Evolutionary conservation across 1,140 invertebrate species (phyloP).

Genomic region (Magallana angulata): DNA sequence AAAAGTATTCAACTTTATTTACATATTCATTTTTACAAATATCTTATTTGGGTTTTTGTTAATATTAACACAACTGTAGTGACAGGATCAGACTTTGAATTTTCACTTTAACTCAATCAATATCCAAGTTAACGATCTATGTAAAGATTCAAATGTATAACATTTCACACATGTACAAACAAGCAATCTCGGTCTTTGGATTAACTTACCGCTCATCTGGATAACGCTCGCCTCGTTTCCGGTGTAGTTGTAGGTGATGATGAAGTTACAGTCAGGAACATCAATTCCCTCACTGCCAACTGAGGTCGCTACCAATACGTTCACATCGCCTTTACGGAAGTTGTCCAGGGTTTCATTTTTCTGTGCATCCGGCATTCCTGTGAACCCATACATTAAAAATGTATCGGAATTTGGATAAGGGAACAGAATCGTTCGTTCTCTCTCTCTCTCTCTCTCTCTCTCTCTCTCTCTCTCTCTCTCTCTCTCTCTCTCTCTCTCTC

Average conservation of each 20-base stretch:
- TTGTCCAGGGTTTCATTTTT: too few relatives aligned
- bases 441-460: too few relatives aligned
- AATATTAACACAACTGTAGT: neutral
- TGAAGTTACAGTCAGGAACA: constrained; percentile 77
- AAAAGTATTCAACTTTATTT: too few relatives aligned
- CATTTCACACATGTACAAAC: too few relatives aligned
- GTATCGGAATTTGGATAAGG: neutral
- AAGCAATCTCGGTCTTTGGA: neutral
- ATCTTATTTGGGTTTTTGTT: too few relatives aligned
- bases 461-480: neutral
- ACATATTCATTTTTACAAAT: neutral
- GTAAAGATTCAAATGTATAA: too few relatives aligned
- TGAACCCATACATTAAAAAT: neutral
- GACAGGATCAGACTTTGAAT: neutral
- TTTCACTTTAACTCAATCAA: too few relatives aligned
- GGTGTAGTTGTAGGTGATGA: constrained; percentile 78
- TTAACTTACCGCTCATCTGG: constrained; percentile 74
- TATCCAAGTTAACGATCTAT: too few relatives aligned
- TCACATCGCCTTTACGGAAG: constrained; percentile 57
- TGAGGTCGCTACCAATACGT: constrained; percentile 75
- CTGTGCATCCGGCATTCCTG: constrained; percentile 67
- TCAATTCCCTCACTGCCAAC: constrained; percentile 80
- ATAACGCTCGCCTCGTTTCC: constrained; percentile 78
- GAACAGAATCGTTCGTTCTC: too few relatives aligned
- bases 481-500: neutral